Evolutionary conservation across 1,140 invertebrate species (phyloP), one percentile per base, ranked within the genome.

Genomic region (Thaumatotibia leucotreta): DNA sequence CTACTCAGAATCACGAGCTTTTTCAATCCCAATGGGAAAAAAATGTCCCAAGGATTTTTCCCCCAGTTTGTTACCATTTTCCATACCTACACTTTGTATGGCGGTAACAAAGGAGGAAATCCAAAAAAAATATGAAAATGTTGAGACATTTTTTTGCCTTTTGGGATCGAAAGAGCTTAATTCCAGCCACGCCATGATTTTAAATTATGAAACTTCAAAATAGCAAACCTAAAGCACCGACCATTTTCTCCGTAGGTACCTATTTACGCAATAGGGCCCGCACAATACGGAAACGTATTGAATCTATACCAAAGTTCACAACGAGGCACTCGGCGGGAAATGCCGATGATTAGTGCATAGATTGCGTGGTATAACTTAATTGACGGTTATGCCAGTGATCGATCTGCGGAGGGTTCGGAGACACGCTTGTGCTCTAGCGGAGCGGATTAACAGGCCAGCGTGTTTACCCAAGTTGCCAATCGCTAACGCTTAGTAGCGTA

Each of bases 301-400:
- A 58, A 58, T 58, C 23, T 58, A 58, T 27, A 58, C 52, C 52
- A 58, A 58, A 58, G 52, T 58, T 58, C 52, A 58, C 52, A 58
- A 58, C 52, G 52, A 58, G 52, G n/a, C 23, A 29, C 52, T 58
- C 52, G 52, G 24, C 52, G 52, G 50, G 52, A 58, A 58, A 45
- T 45, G 39, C 17, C 67, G 66, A 66, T 67, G 75, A 74, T 77
- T 77, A 74, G 75, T 68, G 66, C 50, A 65, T 65, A 75, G 70
- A 71, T 73, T 70, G 65, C 69, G 64, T 65, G 63, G 33, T 73
- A 76, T 76, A 77, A 70, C 73, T 76, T 88, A 88, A 84, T 86
- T 84, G 76, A 71, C 68, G 78, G 76, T 79, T 82, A 65, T 14
- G 45, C 63, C 71, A 77, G 73, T 72, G 78, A 83, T 82, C 78